Evolutionary conservation across 1,140 invertebrate species (phyloP).

Genomic region (Meteorus sp.): DNA sequence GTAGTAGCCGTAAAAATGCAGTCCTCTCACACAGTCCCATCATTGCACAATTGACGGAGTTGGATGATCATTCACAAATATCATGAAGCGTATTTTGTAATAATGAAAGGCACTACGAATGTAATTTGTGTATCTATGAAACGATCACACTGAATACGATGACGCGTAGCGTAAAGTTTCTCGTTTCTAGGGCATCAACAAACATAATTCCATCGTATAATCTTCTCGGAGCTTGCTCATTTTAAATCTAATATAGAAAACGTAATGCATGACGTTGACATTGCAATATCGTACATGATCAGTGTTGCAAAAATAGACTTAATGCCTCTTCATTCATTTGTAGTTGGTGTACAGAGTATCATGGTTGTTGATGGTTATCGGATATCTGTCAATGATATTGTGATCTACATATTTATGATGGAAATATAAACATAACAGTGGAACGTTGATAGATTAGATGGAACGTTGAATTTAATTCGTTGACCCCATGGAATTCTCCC

Average conservation of each 20-base stretch:
- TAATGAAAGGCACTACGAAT: too few relatives aligned
- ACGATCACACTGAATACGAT: too few relatives aligned
- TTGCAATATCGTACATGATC: not conserved
- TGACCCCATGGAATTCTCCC: conserved; percentile 19
- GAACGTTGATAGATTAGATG: not conserved
- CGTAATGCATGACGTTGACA: not conserved
- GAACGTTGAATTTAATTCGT: conserved; percentile 9
- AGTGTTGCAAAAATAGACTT: conserved; percentile 6
- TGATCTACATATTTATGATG: too few relatives aligned
- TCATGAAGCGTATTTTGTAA: too few relatives aligned
- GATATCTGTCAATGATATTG: too few relatives aligned
- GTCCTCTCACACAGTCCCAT: conserved; percentile 38
- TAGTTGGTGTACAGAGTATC: not conserved
- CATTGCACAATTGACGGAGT: too few relatives aligned
- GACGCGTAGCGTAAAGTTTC: too few relatives aligned
- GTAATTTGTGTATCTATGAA: too few relatives aligned
- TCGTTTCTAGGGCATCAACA: not conserved
- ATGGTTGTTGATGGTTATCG: not conserved
- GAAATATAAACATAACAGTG: not conserved
- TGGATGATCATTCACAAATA: too few relatives aligned
- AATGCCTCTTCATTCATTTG: not conserved
- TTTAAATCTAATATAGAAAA: not conserved
- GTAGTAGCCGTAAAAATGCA: conserved; percentile 32
- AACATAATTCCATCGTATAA: not conserved
- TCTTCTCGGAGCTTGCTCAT: not conserved